Evolutionary conservation across 92 coral and sea anemone genomes (phyloP), one percentile per base, ranked within the genome.

Genomic region (Umimayanthus kanabou): DNA sequence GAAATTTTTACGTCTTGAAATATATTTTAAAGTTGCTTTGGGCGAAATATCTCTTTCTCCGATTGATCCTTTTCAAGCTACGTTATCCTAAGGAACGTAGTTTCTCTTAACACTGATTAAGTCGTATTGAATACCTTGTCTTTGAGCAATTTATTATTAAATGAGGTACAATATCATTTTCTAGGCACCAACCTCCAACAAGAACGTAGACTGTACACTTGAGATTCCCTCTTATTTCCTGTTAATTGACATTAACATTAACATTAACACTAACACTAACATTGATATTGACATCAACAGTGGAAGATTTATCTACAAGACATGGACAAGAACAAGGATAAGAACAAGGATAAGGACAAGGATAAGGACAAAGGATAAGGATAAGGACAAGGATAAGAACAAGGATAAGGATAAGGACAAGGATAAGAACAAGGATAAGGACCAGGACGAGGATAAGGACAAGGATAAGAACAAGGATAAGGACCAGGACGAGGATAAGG

Each of bases 151-250:
- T 50, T n/a, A n/a, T n/a, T n/a, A n/a, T 53, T 50, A 11, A 53
- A 53, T 53, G 1, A 53, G 58, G 58, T 33, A 72, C 28, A 77
- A 25, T 2, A 6, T 40, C 16, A 77, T 47, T 5, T 28, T 30
- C 30, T 8, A n/a, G 9, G 15, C 67, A 43, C 87, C 55, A 16
- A 93, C 98, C 98, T 84, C 98, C 98, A 73, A 96, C 87, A 57
- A 97, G 90, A 23, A 94, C 91, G 71, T 93, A 97, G 23, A 93
- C 98, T 73, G 94, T 89, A 47, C 99, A 90, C 15, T 53, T 80
- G 37, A 97, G 81, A 83, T 97, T 92, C 30, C 98, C 96, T 81
- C 88, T 92, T 85, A 95, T 92, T 88, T 97, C 99, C 99, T 96
- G 85, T 14, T 58, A 47, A 33, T 14, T 37, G 77, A 33, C 37